Evolutionary conservation across 1,140 invertebrate genomes (phyloP).

Genomic region (Drosophila quadrilineata): DNA sequence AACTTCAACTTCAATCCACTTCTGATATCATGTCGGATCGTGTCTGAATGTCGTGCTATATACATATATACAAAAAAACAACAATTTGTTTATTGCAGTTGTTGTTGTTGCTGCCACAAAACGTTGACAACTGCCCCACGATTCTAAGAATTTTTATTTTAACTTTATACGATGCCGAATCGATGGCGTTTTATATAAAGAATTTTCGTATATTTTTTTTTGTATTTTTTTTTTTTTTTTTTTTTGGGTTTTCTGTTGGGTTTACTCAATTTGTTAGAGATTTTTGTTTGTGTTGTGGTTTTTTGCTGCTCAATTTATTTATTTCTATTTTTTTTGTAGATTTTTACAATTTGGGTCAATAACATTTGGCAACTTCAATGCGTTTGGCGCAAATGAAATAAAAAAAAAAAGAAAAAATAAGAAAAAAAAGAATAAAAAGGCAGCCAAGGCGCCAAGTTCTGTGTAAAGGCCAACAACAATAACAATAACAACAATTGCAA

Average conservation of each 20-base stretch:
- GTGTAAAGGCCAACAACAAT: conserved; percentile 39
- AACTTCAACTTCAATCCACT: no score
- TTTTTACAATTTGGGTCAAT: conserved; percentile 65
- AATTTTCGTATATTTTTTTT: conserved; percentile 23
- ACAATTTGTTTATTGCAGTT: conserved; percentile 8
- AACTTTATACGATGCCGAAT: conserved; percentile 29
- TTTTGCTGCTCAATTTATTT: conserved; percentile 14
- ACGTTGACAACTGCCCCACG: background rate
- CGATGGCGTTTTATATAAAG: no score
- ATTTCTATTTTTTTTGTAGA: background rate
- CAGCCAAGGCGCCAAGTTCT: conserved; percentile 69
- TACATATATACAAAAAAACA: background rate
- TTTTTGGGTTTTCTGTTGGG: background rate
- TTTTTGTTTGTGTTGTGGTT: no score
- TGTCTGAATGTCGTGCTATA: background rate
- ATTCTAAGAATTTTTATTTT: conserved; percentile 14
- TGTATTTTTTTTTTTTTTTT: conserved; percentile 15
- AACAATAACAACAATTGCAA: conserved; percentile 40
- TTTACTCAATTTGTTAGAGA: no score
- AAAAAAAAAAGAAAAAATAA: conserved; percentile 2
- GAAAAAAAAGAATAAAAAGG: conserved; percentile 27
- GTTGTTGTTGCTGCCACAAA: conserved; percentile 14
- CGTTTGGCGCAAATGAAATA: conserved; percentile 36
- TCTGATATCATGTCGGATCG: no score
- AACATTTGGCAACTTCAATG: conserved; percentile 74